phyloP scores from a whole-genome alignment of 2,888 invertebrate species.

The Bhutanitis thaidina region DNA sequence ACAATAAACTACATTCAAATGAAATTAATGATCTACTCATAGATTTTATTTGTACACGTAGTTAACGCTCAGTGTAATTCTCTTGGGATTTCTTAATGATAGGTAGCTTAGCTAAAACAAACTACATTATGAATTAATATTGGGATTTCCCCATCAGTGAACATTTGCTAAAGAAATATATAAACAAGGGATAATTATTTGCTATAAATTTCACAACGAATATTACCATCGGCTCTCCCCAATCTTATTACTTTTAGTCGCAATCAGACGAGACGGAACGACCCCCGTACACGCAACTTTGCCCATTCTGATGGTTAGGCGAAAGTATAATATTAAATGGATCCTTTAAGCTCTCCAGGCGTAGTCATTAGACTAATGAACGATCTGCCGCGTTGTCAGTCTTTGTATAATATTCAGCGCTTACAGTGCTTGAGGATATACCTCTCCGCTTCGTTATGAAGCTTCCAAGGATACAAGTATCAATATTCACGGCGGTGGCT shows the following conservation, averaged over 20 bases:
- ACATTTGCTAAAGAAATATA: no score
- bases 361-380: constrained; percentile 22
- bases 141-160: no score
- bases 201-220: no score
- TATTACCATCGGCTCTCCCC: not conserved
- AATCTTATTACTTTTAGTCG: constrained; percentile 23
- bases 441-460: not conserved
- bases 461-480: not conserved
- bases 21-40: no score
- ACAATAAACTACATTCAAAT: no score
- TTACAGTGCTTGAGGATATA: not conserved
- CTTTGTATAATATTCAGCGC: constrained; percentile 1
- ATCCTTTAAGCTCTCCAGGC: constrained; percentile 17
- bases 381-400: constrained; percentile 10
- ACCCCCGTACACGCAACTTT: constrained; percentile 25
- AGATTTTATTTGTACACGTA: no score
- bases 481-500: not conserved
- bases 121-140: no score
- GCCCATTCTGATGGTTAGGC: not conserved
- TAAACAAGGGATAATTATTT: no score
- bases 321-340: constrained; percentile 17
- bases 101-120: no score
- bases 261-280: constrained; percentile 23
- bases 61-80: no score
- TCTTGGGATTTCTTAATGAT: no score